A percentile compares a stretch with the other conserved stretches of the same genome.
Evolutionary conservation across 2,113 vertebrate genomes (phyloP).

Genomic region (Ancistrus triradiatus): DNA sequence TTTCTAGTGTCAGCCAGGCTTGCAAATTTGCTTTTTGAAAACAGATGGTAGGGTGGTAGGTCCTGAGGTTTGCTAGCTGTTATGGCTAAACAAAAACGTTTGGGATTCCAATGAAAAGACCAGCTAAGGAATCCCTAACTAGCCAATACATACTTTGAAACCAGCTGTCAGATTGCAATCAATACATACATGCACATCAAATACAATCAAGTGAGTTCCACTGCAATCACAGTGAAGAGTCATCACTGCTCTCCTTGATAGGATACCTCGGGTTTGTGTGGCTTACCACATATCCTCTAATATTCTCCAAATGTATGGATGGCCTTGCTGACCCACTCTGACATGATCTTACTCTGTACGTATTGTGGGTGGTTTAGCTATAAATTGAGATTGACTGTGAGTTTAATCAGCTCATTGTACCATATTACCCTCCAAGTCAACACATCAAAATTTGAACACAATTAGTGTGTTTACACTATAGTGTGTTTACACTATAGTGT

Average conservation of each 20-base stretch:
- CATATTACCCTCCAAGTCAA: too few relatives aligned
- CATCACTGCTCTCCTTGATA: not conserved
- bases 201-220: slow-evolving; percentile 21
- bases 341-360: slow-evolving; percentile 29
- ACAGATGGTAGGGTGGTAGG: slow-evolving; percentile 29
- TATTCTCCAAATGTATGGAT: slow-evolving; percentile 36
- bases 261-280: not conserved
- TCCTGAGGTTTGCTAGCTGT: slow-evolving; percentile 32
- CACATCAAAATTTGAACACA: too few relatives aligned
- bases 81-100: slow-evolving; percentile 31
- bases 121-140: slow-evolving; percentile 10
- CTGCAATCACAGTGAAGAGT: slow-evolving; percentile 4
- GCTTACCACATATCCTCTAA: slow-evolving; percentile 24
- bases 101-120: slow-evolving; percentile 4
- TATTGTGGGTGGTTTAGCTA: slow-evolving; percentile 30
- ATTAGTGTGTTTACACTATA: too few relatives aligned
- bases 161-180: slow-evolving; percentile 21
- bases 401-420: too few relatives aligned
- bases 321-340: slow-evolving; percentile 14
- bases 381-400: too few relatives aligned
- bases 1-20: too few relatives aligned
- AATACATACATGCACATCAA: slow-evolving; percentile 26
- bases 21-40: slow-evolving; percentile 26
- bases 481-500: too few relatives aligned
- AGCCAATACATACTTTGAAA: slow-evolving; percentile 16